Evolutionary conservation across 2,888 invertebrate species (phyloP).

Genomic region (Oligia strigilis): DNA sequence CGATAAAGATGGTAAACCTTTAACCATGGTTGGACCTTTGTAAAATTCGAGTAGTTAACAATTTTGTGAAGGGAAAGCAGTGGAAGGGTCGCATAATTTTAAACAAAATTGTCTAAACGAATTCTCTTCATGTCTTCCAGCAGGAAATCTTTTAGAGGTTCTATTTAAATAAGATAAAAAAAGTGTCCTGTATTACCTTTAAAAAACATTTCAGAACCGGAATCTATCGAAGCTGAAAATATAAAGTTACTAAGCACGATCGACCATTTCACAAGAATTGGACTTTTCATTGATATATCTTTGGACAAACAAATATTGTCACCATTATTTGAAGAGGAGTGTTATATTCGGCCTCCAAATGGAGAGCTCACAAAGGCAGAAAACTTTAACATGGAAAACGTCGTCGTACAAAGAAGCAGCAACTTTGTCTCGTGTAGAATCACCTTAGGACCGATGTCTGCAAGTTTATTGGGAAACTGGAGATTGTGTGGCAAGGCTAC

Average conservation of each 20-base stretch:
- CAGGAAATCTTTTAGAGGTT: background rate
- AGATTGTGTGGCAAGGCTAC: conserved; percentile 54
- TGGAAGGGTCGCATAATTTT: background rate
- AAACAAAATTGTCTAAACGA: background rate
- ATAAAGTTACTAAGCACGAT: conserved; percentile 31
- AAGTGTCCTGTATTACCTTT: background rate
- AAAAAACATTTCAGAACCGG: conserved; percentile 12
- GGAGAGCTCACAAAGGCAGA: conserved; percentile 18
- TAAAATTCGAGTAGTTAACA: background rate
- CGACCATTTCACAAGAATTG: conserved; percentile 31
- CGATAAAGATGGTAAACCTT: background rate
- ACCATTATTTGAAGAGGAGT: conserved; percentile 52
- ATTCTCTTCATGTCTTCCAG: too few species aligned
- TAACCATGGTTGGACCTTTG: background rate
- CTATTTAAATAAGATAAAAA: background rate
- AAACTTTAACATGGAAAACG: conserved; percentile 27
- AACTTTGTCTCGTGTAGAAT: conserved; percentile 66
- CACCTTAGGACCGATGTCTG: conserved; percentile 61
- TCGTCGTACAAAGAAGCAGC: conserved; percentile 43
- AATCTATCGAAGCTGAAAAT: background rate
- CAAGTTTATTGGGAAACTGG: conserved; percentile 61
- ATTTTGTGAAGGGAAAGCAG: too few species aligned
- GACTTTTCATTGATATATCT: conserved; percentile 51
- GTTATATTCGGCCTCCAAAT: conserved; percentile 52
- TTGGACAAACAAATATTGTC: conserved; percentile 39